These are phyloP conservation scores for Paguma larvata DNA, from an alignment of 2,797 vertebrate genomes.

Conservation along the genomic window DNA sequence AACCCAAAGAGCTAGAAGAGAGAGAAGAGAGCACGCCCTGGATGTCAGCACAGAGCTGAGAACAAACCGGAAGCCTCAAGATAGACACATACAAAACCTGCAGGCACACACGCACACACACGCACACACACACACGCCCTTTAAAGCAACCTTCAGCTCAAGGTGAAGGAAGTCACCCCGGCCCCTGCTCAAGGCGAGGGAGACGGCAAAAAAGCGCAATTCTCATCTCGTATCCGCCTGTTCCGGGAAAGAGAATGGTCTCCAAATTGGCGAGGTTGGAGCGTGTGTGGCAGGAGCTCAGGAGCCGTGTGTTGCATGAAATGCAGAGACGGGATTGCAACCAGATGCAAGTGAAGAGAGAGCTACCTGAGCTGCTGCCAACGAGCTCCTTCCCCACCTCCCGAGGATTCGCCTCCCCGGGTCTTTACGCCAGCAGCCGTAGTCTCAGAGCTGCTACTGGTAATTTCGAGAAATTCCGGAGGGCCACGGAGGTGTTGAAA, in stretches of 20 bases:
- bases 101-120: background rate
- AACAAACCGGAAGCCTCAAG: background rate
- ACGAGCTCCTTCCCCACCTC: background rate
- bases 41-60: background rate
- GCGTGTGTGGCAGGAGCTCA: fast-evolving
- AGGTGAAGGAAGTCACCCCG: background rate
- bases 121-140: background rate
- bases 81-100: background rate
- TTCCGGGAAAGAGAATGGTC: background rate
- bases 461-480: background rate
- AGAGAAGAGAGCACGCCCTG: background rate
- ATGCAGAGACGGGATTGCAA: background rate
- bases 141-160: background rate
- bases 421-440: background rate
- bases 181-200: background rate
- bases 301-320: background rate
- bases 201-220: background rate
- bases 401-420: background rate
- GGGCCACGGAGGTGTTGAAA: background rate
- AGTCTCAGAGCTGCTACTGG: background rate
- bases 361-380: background rate
- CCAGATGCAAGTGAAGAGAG: background rate
- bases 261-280: background rate
- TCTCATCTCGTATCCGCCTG: background rate
- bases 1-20: background rate